phyloP scores from a whole-genome alignment of 2,113 vertebrate genomes.

The Actenoides lindsayi region DNA sequence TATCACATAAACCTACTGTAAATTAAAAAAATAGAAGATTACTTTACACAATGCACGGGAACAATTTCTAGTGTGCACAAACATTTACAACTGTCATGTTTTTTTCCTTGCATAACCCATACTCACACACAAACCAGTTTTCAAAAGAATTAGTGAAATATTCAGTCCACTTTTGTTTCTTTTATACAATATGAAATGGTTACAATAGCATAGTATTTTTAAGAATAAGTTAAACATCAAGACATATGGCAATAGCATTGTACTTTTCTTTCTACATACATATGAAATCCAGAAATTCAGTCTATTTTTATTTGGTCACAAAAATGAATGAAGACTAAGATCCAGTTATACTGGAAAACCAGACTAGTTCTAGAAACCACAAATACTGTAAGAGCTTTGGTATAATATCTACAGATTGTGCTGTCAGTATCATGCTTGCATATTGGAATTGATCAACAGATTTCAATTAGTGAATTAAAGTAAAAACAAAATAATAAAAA shows the following conservation, averaged over 20 bases:
- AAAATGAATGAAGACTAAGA: constrained; percentile 50
- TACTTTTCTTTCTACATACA: constrained; percentile 58
- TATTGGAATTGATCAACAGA: not conserved
- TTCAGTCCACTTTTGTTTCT: constrained; percentile 32
- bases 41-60: constrained; percentile 56
- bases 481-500: not conserved
- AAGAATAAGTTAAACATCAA: constrained; percentile 81
- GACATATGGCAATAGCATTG: constrained; percentile 61
- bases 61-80: constrained; percentile 33
- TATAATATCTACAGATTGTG: constrained; percentile 56
- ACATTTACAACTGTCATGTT: constrained; percentile 57
- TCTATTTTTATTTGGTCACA: constrained; percentile 56
- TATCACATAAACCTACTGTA: constrained; percentile 52
- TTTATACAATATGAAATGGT: constrained; percentile 59
- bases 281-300: constrained; percentile 49
- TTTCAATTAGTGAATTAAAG: not conserved
- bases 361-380: constrained; percentile 54
- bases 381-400: constrained; percentile 57
- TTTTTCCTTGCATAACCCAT: constrained; percentile 44
- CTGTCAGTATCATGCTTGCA: constrained; percentile 30
- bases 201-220: constrained; percentile 49
- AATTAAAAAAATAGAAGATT: constrained; percentile 65
- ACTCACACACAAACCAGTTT: constrained; percentile 48
- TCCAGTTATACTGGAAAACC: constrained; percentile 61
- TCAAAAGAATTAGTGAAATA: constrained; percentile 63